Percentiles rank a stretch among this genome's conserved stretches.
Conservation (phyloP, 1,140 invertebrate species). For the Brachionus asplanchnoidis region DNA sequence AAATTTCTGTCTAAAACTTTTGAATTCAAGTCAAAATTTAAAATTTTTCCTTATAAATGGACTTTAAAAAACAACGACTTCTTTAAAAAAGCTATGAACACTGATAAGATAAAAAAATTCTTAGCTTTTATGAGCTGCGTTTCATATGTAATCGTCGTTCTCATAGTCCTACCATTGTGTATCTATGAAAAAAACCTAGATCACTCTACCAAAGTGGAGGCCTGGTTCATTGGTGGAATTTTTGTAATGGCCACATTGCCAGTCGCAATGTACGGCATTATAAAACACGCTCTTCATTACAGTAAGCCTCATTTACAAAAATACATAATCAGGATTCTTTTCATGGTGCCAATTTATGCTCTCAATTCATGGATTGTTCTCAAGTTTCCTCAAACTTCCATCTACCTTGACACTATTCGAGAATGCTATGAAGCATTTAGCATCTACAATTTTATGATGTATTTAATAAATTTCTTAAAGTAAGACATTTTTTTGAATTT, state of each 20-base stretch:
- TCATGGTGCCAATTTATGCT: slow-evolving; percentile 96
- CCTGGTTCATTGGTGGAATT: slow-evolving; percentile 73
- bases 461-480: slow-evolving; percentile 69
- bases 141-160: slow-evolving; percentile 71
- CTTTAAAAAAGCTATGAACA: neutral
- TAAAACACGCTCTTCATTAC: slow-evolving; percentile 86
- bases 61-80: neutral
- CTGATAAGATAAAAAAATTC: slow-evolving; percentile 9
- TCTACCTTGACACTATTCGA: slow-evolving; percentile 82
- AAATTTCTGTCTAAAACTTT: neutral
- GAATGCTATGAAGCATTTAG: slow-evolving; percentile 93
- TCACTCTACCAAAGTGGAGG: slow-evolving; percentile 59
- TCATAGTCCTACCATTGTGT: slow-evolving; percentile 75
- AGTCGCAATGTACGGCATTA: slow-evolving; percentile 87
- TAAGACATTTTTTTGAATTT: neutral
- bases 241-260: slow-evolving; percentile 84
- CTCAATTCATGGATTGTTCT: slow-evolving; percentile 71
- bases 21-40: neutral
- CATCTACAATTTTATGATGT: slow-evolving; percentile 96
- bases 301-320: slow-evolving; percentile 85
- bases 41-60: neutral
- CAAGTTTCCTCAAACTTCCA: slow-evolving; percentile 71
- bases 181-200: slow-evolving; percentile 62
- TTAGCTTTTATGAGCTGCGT: slow-evolving; percentile 54
- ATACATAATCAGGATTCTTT: slow-evolving; percentile 85